Conservation (phyloP, 2,888 invertebrate species). For the Branchipolynoe longqiensis region DNA sequence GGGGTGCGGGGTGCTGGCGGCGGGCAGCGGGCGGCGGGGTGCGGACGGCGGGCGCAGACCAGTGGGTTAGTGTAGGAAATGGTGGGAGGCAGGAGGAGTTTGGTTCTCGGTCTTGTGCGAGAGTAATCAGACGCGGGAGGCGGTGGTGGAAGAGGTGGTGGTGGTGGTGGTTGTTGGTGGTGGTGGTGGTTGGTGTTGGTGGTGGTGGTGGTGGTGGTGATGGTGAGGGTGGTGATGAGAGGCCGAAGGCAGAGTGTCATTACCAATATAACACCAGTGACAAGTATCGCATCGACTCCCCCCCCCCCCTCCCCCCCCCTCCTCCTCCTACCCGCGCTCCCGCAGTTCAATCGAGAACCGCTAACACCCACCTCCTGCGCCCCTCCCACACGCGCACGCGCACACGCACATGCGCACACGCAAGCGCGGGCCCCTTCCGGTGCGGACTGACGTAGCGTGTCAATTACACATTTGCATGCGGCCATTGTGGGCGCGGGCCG, state of each 20-base stretch:
- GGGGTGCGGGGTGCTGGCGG: not conserved
- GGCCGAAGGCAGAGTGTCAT: too few species aligned
- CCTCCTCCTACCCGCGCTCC: not conserved
- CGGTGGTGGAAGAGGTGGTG: not conserved
- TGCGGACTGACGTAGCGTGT: conserved; percentile 32
- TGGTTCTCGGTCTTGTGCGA: not conserved
- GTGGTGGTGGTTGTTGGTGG: not conserved
- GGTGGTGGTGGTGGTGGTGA: not conserved
- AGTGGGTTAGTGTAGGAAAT: not conserved
- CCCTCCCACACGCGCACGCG: not conserved
- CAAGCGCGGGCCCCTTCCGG: not conserved
- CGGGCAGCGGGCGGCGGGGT: not conserved
- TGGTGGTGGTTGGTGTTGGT: not conserved
- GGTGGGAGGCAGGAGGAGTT: not conserved
- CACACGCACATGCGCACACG: not conserved
- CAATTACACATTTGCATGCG: conserved; percentile 56
- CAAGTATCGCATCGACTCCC: not conserved
- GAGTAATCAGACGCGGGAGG: not conserved
- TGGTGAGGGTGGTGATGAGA: not conserved
- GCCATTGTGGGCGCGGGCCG: conserved; percentile 29
- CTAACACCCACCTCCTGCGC: too few species aligned
- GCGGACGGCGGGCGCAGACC: not conserved
- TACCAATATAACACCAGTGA: not conserved
- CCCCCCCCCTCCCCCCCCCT: not conserved
- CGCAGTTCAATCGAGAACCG: too few species aligned